Evolutionary conservation across 2,797 vertebrate species (phyloP).

Genomic region (Xenentodon cancila): DNA sequence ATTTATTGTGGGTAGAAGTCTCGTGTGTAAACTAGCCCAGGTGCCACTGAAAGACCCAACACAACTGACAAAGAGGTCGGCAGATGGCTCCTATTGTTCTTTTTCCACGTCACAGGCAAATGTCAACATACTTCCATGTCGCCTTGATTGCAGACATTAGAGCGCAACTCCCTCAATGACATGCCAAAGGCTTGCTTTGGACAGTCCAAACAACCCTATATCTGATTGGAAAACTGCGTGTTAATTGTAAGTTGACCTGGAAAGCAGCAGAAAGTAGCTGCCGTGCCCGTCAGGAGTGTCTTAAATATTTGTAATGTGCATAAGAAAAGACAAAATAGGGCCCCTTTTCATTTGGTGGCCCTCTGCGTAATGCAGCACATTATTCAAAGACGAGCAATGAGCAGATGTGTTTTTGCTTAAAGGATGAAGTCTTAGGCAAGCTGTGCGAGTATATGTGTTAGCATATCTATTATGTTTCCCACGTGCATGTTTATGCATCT

Average conservation of each 20-base stretch:
- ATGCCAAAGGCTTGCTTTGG: constrained; percentile 62
- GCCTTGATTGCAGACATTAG: constrained; percentile 50
- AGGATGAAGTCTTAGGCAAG: constrained; percentile 50
- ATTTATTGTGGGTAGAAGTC: constrained; percentile 53
- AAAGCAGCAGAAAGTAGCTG: constrained; percentile 38
- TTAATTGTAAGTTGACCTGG: constrained; percentile 65
- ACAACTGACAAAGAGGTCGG: constrained; percentile 67
- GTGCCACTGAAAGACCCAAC: constrained; percentile 69
- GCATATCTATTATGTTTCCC: constrained; percentile 37
- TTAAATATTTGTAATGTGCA: constrained; percentile 59
- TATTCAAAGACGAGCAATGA: constrained; percentile 59
- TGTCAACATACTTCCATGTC: constrained; percentile 78
- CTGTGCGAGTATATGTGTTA: constrained; percentile 13
- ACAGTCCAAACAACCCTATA: constrained; percentile 58
- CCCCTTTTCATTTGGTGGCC: constrained; percentile 39
- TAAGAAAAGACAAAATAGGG: constrained; percentile 47
- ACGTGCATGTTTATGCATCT: constrained; percentile 49
- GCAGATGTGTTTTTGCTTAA: constrained; percentile 66
- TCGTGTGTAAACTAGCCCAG: constrained; percentile 58
- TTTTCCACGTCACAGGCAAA: constrained; percentile 60
- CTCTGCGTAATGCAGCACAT: constrained; percentile 49
- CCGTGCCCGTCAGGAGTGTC: constrained; percentile 41
- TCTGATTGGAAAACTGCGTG: constrained; percentile 66
- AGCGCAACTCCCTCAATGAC: constrained; percentile 41
- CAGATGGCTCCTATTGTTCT: constrained; percentile 79